Evolutionary conservation across 2,797 vertebrate genomes (phyloP).

Genomic region (Eleutherodactylus coqui): DNA sequence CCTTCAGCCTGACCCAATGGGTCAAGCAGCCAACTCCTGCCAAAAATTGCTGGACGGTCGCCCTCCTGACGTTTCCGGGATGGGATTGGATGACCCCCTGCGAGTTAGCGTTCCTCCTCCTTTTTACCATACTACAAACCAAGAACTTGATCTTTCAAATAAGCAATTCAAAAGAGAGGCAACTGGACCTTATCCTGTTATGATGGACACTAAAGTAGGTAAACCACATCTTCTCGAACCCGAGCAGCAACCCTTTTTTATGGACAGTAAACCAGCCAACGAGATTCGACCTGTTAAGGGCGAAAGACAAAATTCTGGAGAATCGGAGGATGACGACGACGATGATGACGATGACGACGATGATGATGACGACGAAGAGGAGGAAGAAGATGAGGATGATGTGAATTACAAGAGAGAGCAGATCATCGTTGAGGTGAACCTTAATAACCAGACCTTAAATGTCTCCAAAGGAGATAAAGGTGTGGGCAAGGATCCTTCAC

Average conservation of each 20-base stretch:
- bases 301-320: slow-evolving; percentile 82
- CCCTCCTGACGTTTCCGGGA: slow-evolving; percentile 79
- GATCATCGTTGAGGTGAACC: slow-evolving; percentile 98
- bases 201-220: slow-evolving; percentile 89
- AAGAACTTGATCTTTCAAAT: slow-evolving; percentile 88
- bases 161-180: slow-evolving; percentile 93
- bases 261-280: slow-evolving; percentile 75
- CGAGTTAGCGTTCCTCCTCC: slow-evolving; percentile 80
- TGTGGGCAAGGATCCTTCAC: slow-evolving; percentile 83
- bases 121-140: slow-evolving; percentile 84
- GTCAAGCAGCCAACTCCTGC: slow-evolving; percentile 79
- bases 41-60: slow-evolving; percentile 87
- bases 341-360: slow-evolving; percentile 69
- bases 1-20: slow-evolving; percentile 70
- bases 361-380: slow-evolving; percentile 66
- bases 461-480: slow-evolving; percentile 97
- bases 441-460: slow-evolving; percentile 99
- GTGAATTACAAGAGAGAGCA: slow-evolving; percentile 94
- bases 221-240: slow-evolving; percentile 80
- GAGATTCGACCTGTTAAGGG: slow-evolving; percentile 81
- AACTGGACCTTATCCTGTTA: slow-evolving; percentile 88
- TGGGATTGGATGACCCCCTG: slow-evolving; percentile 91
- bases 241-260: slow-evolving; percentile 79
- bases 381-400: slow-evolving; percentile 78
- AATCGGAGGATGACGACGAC: slow-evolving; percentile 77